These are phyloP conservation scores for Dreissena rostriformis DNA, from an alignment of 1,140 invertebrate species.

Conservation along the genomic window DNA sequence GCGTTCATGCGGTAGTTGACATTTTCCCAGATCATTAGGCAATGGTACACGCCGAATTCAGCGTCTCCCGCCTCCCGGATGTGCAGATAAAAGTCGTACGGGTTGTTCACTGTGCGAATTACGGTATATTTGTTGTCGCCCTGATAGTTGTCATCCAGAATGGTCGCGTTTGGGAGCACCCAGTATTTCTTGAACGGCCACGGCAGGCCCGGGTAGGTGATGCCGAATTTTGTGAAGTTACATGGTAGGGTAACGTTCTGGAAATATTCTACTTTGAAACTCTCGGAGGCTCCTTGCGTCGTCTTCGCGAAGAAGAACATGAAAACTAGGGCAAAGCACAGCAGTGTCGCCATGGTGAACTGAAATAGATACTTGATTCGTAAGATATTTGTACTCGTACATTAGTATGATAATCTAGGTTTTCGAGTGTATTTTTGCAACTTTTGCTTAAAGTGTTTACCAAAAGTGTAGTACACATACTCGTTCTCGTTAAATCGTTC, in stretches of 20 bases:
- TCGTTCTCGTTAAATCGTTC: too few relatives aligned
- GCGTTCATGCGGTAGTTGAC: conserved; percentile 19
- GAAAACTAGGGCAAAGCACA: too few relatives aligned
- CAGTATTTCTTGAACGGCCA: conserved; percentile 43
- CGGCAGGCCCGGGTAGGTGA: conserved; percentile 30
- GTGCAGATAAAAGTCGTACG: conserved; percentile 14
- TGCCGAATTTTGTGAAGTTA: conserved; percentile 29
- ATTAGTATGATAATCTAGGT: too few relatives aligned
- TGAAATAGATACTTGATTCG: too few relatives aligned
- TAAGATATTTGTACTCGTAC: too few relatives aligned
- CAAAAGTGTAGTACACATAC: too few relatives aligned
- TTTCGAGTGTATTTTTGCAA: too few relatives aligned
- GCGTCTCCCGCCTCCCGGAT: conserved; percentile 6
- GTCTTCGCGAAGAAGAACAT: background rate
- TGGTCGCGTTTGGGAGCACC: conserved; percentile 39
- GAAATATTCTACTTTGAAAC: conserved; percentile 35
- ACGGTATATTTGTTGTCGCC: conserved; percentile 8
- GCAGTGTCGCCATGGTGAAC: too few relatives aligned
- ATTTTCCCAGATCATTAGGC: conserved; percentile 48
- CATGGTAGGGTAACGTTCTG: conserved; percentile 41
- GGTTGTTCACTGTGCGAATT: background rate
- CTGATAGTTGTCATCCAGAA: conserved; percentile 5
- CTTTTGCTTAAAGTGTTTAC: too few relatives aligned
- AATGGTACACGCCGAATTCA: conserved; percentile 50
- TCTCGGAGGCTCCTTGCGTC: conserved; percentile 20